These are phyloP conservation scores for Drosophila kuntzei DNA, from an alignment of 2,888 invertebrate species.

Conservation along the genomic window DNA sequence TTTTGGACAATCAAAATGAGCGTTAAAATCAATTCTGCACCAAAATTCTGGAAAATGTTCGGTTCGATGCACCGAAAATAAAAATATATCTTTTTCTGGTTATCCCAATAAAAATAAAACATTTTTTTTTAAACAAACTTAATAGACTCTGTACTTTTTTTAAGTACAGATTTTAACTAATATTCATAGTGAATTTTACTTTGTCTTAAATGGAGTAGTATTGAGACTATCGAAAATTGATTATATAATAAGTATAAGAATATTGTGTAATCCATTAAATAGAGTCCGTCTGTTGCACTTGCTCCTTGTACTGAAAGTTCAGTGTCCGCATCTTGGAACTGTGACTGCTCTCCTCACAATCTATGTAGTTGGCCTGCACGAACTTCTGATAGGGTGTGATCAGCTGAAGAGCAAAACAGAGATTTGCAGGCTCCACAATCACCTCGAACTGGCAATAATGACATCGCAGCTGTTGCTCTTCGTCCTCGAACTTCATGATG, in stretches of 20 bases:
- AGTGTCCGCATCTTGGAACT: slow-evolving; percentile 54
- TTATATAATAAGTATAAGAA: slow-evolving; percentile 3
- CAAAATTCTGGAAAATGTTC: no score
- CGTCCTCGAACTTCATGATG: slow-evolving; percentile 35
- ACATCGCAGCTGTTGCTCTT: slow-evolving; percentile 47
- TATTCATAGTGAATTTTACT: no score
- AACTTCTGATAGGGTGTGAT: slow-evolving; percentile 54
- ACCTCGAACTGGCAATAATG: slow-evolving; percentile 68
- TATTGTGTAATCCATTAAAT: neutral
- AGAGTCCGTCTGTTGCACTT: slow-evolving; percentile 9
- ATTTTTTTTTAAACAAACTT: no score
- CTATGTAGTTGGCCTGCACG: slow-evolving; percentile 42
- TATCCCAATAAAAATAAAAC: no score
- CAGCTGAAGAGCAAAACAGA: slow-evolving; percentile 36
- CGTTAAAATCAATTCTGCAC: no score
- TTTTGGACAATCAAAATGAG: no score
- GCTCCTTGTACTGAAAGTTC: slow-evolving; percentile 40
- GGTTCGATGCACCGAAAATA: no score
- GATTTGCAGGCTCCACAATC: slow-evolving; percentile 43
- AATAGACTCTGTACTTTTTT: no score
- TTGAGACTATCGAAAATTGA: no score
- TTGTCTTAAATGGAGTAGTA: no score
- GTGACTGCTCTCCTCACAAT: slow-evolving; percentile 34
- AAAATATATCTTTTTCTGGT: no score
- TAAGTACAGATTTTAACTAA: no score